Conservation (phyloP, 2,888 invertebrate species). For the Drosophila subquinaria region DNA sequence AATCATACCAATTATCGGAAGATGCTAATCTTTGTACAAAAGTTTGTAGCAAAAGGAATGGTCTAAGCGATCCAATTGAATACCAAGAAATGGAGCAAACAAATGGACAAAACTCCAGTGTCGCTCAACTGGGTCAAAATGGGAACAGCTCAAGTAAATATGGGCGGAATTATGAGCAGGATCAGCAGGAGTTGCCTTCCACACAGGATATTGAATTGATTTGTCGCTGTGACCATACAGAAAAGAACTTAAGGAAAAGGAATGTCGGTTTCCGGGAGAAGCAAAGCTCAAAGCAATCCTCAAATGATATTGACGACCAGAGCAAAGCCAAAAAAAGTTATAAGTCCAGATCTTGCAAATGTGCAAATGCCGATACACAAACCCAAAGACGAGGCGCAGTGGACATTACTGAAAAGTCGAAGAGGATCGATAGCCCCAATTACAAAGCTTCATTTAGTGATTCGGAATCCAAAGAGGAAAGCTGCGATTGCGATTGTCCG, state of each 20-base stretch:
- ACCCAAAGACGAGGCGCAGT: not conserved
- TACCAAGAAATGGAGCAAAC: not conserved
- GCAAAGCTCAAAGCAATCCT: not conserved
- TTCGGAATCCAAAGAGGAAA: not conserved
- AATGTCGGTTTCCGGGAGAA: not conserved
- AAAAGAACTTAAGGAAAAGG: not conserved
- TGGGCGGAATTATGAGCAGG: not conserved
- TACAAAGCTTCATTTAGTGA: not conserved
- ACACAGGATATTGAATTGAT: not conserved
- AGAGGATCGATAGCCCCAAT: not conserved
- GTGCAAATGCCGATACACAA: not conserved
- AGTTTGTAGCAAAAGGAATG: not conserved
- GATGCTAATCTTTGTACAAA: not conserved
- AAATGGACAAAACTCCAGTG: not conserved
- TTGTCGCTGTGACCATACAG: not conserved
- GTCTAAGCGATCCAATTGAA: not conserved
- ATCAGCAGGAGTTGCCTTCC: not conserved
- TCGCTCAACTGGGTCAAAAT: not conserved
- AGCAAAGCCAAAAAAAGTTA: not conserved
- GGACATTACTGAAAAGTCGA: not conserved
- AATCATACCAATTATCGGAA: not conserved
- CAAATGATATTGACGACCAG: not conserved
- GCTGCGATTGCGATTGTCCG: not conserved
- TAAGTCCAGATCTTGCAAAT: not conserved
- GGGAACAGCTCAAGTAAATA: not conserved